Base-by-base conservation (phyloP, 2,113 vertebrate genomes). In the Istiophorus platypterus region DNA sequence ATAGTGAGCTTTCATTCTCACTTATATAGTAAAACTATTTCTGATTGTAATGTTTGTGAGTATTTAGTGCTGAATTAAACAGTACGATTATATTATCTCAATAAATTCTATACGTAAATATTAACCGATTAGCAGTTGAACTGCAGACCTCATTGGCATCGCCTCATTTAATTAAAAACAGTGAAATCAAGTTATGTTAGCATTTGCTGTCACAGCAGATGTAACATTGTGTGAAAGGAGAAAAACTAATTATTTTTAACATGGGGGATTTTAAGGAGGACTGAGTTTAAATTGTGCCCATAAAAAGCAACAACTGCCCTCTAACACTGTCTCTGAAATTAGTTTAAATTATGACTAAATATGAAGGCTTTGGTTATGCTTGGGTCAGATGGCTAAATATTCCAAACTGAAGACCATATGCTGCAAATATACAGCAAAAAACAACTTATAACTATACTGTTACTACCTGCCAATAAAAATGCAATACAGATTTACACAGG, bases 351-450 rank as follows among this genome's bases (percentile, higher is more conserved):
- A 62, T 47, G 7, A 34, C 3, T 6, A 34, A 34, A 34, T 34
- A 34, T 34, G 31, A 34, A 65, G 29, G n/a, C 76, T 87, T 88
- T 88, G 78, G 82, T 81, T 75, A 52, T 68, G 18, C 59, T 72
- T 81, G 65, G 64, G 42, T 71, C 57, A 47, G 29, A 79, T 63
- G 58, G 59, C 67, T 84, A 66, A 72, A 74, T 80, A 77, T 81
- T 80, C 59, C 70, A 79, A 72, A 68, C 15, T 63, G 12, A 4
- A 78, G 13, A 51, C n/a, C 62, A 62, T 76, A 66, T 12, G 31
- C 57, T 64, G 52, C 59, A 67, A 73, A 76, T 41, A 63, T 56
- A 58, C 69, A 61, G 59, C 12, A 72, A 82, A 67, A 78, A n/a
- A 24, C 45, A 54, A 54, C 37, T 41, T n/a, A n/a, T n/a, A n/a